phyloP scores from a whole-genome alignment of 2,113 vertebrate genomes.

The Cephalopholis sonnerati region DNA sequence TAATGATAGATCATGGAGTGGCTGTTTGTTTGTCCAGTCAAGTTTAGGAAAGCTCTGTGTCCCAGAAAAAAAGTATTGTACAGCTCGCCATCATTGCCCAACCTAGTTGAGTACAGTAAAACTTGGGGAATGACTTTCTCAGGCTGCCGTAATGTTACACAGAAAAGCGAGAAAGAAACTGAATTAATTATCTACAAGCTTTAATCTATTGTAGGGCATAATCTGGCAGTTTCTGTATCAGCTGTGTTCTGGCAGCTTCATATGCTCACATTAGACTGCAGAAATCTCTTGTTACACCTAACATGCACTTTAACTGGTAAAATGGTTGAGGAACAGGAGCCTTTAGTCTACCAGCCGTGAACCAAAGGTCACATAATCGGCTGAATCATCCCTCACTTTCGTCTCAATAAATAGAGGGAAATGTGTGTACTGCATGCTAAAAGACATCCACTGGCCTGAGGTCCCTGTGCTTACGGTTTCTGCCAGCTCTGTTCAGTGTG shows the following conservation, averaged over 20 bases:
- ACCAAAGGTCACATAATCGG: constrained; percentile 17
- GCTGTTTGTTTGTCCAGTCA: too few relatives aligned
- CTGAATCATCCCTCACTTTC: constrained; percentile 13
- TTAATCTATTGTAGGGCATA: neutral
- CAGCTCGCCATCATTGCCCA: too few relatives aligned
- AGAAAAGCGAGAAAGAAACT: too few relatives aligned
- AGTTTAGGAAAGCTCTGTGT: too few relatives aligned
- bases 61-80: too few relatives aligned
- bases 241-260: neutral
- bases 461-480: neutral
- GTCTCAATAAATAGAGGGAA: constrained; percentile 1
- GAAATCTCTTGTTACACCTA: constrained; percentile 1
- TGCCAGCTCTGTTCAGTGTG: constrained; percentile 13
- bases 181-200: neutral
- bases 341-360: neutral
- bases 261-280: neutral
- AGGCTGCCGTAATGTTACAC: neutral
- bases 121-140: neutral
- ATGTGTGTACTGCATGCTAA: constrained; percentile 5
- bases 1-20: too few relatives aligned
- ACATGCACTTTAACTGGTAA: neutral
- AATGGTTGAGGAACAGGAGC: neutral
- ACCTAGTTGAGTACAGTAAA: neutral
- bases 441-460: constrained; percentile 11
- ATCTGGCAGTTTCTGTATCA: neutral